phyloP scores from a whole-genome alignment of 2,797 vertebrate species.

The Labroides dimidiatus region DNA sequence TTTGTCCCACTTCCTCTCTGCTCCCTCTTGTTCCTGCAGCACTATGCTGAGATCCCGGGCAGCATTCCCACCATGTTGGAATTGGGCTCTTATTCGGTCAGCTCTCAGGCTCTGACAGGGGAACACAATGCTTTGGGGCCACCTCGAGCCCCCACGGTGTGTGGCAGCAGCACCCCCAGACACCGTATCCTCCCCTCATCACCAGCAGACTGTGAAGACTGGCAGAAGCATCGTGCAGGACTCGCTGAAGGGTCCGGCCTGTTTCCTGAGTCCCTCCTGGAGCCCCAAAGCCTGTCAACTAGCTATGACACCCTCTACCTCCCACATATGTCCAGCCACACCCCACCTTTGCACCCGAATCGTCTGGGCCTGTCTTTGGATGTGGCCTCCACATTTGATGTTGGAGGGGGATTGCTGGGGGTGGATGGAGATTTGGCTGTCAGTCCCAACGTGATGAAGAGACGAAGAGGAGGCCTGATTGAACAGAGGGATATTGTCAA shows the following conservation, averaged over 20 bases:
- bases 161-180: conserved; percentile 68
- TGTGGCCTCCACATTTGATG: conserved; percentile 71
- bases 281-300: conserved; percentile 82
- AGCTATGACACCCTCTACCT: conserved; percentile 88
- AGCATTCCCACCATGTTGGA: conserved; percentile 88
- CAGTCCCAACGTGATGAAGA: conserved; percentile 92
- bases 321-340: conserved; percentile 64
- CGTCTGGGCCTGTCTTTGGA: conserved; percentile 71
- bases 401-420: conserved; percentile 67
- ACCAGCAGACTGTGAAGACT: conserved; percentile 86
- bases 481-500: conserved; percentile 97
- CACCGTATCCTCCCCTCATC: conserved; percentile 80
- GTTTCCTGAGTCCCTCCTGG: conserved; percentile 77
- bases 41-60: conserved; percentile 86
- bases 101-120: conserved; percentile 84
- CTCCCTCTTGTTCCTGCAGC: conserved; percentile 74
- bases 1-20: conserved; percentile 3
- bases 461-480: conserved; percentile 93
- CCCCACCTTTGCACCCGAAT: conserved; percentile 55
- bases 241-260: conserved; percentile 77
- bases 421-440: conserved; percentile 83
- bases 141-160: conserved; percentile 62
- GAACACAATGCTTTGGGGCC: conserved; percentile 77
- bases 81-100: conserved; percentile 86
- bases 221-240: conserved; percentile 87